Conservation (phyloP, 37 sponge, comb jelly and placozoan species). For the Cladorhizidae sp. region DNA sequence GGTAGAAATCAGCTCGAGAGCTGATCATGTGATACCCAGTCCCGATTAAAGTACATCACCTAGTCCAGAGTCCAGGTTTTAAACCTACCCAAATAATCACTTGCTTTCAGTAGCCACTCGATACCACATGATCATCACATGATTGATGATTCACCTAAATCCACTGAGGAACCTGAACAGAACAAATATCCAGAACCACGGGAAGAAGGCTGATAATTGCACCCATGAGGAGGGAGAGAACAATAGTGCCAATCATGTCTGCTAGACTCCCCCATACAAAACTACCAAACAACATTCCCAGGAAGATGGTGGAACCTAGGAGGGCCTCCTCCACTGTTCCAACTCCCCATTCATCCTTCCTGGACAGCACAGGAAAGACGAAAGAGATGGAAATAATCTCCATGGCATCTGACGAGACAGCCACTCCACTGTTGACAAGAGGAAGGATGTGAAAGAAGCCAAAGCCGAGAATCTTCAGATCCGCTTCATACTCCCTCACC, state of each 20-base stretch:
- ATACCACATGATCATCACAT: too few relatives aligned
- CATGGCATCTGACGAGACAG: slow-evolving; percentile 68
- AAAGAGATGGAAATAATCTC: slow-evolving; percentile 67
- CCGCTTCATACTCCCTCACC: slow-evolving; percentile 61
- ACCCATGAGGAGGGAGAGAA: slow-evolving; percentile 53
- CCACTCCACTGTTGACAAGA: slow-evolving; percentile 55
- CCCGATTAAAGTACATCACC: too few relatives aligned
- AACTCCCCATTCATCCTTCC: slow-evolving; percentile 21
- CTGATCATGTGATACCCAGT: too few relatives aligned
- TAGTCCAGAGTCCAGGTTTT: too few relatives aligned
- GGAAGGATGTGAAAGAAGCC: slow-evolving; percentile 63
- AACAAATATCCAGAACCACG: slow-evolving; percentile 46
- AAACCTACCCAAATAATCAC: too few relatives aligned
- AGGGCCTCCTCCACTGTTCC: slow-evolving; percentile 28
- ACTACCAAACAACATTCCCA: slow-evolving; percentile 79
- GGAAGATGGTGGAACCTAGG: slow-evolving; percentile 60
- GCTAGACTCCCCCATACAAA: slow-evolving; percentile 71
- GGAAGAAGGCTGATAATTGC: slow-evolving; percentile 49
- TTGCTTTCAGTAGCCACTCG: too few relatives aligned
- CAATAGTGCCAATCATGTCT: slow-evolving; percentile 54
- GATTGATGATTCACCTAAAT: slow-evolving; percentile 55
- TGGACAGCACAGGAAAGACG: slow-evolving; percentile 25
- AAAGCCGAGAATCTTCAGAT: slow-evolving; percentile 53
- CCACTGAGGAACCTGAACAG: slow-evolving; percentile 70
- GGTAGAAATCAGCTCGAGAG: too few relatives aligned